Evolutionary conservation across 2,797 vertebrate genomes (phyloP), one percentile per base, ranked within the genome.

Genomic region (Halcyon leucocephala): DNA sequence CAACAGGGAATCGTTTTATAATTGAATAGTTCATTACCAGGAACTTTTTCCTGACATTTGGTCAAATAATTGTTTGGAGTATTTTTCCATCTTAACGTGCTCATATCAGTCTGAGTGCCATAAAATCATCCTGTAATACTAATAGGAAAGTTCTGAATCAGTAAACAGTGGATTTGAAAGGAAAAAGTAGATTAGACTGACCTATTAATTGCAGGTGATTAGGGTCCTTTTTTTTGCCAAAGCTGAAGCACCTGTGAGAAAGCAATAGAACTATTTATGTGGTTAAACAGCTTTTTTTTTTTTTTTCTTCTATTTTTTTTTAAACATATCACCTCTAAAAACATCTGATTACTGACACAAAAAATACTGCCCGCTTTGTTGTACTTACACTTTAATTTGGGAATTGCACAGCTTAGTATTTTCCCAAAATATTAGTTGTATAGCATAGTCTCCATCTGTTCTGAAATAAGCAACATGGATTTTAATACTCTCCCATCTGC

Each of bases 381-480:
- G 35, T 92, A 33, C 20, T 86, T 93, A 70, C 51, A 52, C 26
- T 49, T 85, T 89, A 80, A 78, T 90, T 89, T 89, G 44, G 22
- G 62, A 92, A 55, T 69, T 94, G 26, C 62, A 76, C 31, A 67
- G 70, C 64, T 94, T 86, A 93, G 9, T 83, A 46, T 82, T 94
- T 90, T 54, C 79, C 18, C 66, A n/a, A 86, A 91, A 91, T 94
- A 92, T 65, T 90, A 73, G 19, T 66, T 82, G 51, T 60, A 84
- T n/a, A 83, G 54, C 37, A 33, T 46, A 77, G 35, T 76, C 57
- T 88, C 86, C 92, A 91, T 96, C 93, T 96, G 82, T 91, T 96
- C 73, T 85, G 65, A 86, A 92, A 92, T 35, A 91, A 80, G 37
- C n/a, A 90, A 49, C 51, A 42, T 25, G 31, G 82, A 55, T 95